These are phyloP conservation scores for Pammene fasciana DNA, from an alignment of 2,888 invertebrate species.

Conservation along the genomic window DNA sequence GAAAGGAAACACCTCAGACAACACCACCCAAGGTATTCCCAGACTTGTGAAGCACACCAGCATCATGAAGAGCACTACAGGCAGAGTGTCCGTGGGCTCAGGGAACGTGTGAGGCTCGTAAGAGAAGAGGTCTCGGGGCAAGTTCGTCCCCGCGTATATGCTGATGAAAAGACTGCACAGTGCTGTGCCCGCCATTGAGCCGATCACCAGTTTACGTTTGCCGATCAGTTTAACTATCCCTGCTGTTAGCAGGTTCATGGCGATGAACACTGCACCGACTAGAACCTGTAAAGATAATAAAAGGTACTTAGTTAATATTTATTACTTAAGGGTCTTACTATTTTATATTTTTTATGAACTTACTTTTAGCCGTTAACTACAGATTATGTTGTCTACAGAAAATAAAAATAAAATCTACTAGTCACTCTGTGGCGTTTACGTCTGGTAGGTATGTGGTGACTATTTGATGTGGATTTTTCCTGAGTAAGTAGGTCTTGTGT, in stretches of 20 bases:
- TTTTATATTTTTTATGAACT: not conserved
- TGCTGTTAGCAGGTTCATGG: constrained; percentile 69
- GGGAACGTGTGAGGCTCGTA: constrained; percentile 70
- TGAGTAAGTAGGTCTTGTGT: too few species aligned
- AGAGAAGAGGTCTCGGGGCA: constrained; percentile 64
- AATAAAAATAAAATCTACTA: too few species aligned
- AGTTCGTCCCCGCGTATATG: constrained; percentile 58
- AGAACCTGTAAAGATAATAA: constrained; percentile 60
- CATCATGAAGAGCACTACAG: constrained; percentile 70
- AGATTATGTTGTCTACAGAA: not conserved
- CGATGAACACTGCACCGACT: constrained; percentile 66
- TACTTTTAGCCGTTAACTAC: not conserved
- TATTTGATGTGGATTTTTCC: too few species aligned
- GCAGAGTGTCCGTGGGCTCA: constrained; percentile 66
- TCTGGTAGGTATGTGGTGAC: too few species aligned
- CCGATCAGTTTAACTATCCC: constrained; percentile 66
- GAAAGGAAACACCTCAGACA: constrained; percentile 84
- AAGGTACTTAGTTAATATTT: too few species aligned
- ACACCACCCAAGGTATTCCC: constrained; percentile 82
- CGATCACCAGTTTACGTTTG: constrained; percentile 70
- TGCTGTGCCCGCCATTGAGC: constrained; percentile 63
- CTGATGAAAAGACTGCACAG: constrained; percentile 64
- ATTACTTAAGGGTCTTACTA: too few species aligned
- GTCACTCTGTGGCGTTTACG: too few species aligned
- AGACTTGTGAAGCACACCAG: constrained; percentile 68